Percentiles rank a stretch among this genome's conserved stretches.
These are phyloP conservation scores for Tanytarsus gracilentus DNA, from an alignment of 2,888 invertebrate species.

Conservation along the genomic window DNA sequence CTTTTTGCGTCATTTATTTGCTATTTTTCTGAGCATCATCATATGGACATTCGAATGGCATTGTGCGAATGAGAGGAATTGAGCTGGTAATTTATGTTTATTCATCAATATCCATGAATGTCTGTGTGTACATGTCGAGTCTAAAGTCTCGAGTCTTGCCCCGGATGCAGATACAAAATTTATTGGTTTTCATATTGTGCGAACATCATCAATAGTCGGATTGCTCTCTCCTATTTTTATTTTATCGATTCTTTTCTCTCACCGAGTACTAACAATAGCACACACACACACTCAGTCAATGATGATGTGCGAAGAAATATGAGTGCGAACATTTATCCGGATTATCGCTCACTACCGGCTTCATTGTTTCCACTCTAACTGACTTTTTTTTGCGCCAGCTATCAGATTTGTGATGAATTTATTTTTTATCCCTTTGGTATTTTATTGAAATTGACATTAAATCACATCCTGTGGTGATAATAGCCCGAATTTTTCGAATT, in stretches of 20 bases:
- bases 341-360: slow-evolving; percentile 1
- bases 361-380: too few relatives aligned
- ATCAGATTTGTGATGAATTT: too few relatives aligned
- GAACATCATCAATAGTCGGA: slow-evolving; percentile 9
- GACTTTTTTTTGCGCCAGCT: too few relatives aligned
- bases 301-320: slow-evolving; percentile 1
- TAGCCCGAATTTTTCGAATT: too few relatives aligned
- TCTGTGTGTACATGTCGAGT: not conserved
- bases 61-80: not conserved
- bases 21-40: not conserved
- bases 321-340: not conserved
- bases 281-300: too few relatives aligned
- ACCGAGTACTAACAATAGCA: too few relatives aligned
- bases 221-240: not conserved
- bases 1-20: slow-evolving; percentile 15
- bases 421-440: too few relatives aligned
- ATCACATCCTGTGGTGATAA: too few relatives aligned
- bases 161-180: slow-evolving; percentile 10
- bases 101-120: slow-evolving; percentile 1
- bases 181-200: slow-evolving; percentile 1
- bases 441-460: too few relatives aligned
- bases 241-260: slow-evolving; percentile 2
- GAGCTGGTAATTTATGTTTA: slow-evolving; percentile 16
- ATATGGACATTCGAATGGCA: slow-evolving; percentile 7
- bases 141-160: not conserved